Percentiles rank a stretch among this genome's conserved stretches.
phyloP scores from a whole-genome alignment of 2,113 vertebrate genomes.

The Limanda limanda region DNA sequence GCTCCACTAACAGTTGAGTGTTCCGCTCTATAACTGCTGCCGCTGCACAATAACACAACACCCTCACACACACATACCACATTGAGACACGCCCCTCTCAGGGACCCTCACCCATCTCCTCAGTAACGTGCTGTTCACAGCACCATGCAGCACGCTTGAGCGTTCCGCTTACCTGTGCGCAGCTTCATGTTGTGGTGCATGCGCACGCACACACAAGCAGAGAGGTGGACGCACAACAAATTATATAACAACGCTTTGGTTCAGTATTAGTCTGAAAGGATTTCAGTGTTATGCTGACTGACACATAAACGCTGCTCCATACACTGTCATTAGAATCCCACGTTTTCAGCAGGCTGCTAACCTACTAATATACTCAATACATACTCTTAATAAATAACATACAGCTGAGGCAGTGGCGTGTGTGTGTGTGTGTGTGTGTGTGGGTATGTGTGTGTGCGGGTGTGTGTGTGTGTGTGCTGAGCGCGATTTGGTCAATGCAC shows the following conservation, averaged over 20 bases:
- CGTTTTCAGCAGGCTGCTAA: too few relatives aligned
- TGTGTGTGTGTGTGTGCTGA: background rate
- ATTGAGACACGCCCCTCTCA: background rate
- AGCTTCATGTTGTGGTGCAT: background rate
- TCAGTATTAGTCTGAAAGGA: constrained; percentile 3
- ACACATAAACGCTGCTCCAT: background rate
- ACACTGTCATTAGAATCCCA: background rate
- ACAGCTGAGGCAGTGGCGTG: background rate
- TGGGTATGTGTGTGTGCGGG: too few relatives aligned
- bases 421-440: background rate
- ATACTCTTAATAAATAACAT: too few relatives aligned
- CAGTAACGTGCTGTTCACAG: background rate
- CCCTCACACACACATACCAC: too few relatives aligned
- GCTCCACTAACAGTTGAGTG: too few relatives aligned
- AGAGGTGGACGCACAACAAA: constrained; percentile 27
- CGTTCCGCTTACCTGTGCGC: constrained; percentile 34
- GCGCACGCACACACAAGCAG: background rate
- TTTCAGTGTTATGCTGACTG: background rate
- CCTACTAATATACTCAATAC: too few relatives aligned
- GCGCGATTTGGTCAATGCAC: background rate
- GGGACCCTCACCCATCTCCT: background rate
- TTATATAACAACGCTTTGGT: constrained; percentile 63
- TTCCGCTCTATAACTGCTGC: too few relatives aligned
- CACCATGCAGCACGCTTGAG: background rate
- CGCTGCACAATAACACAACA: too few relatives aligned